Conservation (phyloP, 2,888 invertebrate genomes). For the Netelia virgata region DNA sequence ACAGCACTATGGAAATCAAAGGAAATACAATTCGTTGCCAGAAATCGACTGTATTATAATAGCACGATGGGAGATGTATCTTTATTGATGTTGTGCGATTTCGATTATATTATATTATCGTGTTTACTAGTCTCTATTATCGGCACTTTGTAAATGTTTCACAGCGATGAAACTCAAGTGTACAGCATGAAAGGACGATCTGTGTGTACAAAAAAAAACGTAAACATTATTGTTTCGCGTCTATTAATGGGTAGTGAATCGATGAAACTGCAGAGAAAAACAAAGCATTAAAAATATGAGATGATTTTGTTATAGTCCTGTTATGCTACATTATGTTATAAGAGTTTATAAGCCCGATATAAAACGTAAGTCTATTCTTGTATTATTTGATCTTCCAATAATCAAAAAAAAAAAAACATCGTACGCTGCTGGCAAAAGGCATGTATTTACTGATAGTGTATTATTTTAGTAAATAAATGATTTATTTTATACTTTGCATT, state of each 20-base stretch:
- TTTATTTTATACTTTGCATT: slow-evolving; percentile 78
- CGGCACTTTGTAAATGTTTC: slow-evolving; percentile 60
- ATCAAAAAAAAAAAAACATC: slow-evolving; percentile 69
- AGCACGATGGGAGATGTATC: slow-evolving; percentile 65
- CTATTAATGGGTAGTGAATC: slow-evolving; percentile 54
- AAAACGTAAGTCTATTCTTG: slow-evolving; percentile 52
- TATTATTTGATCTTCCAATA: slow-evolving; percentile 76
- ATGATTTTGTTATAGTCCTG: slow-evolving; percentile 55
- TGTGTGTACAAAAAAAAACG: slow-evolving; percentile 72
- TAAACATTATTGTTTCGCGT: slow-evolving; percentile 72
- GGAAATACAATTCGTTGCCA: slow-evolving; percentile 67
- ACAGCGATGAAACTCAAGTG: slow-evolving; percentile 61
- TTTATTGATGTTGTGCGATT: slow-evolving; percentile 72
- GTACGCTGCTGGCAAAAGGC: slow-evolving; percentile 63
- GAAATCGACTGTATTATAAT: slow-evolving; percentile 64
- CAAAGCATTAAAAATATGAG: slow-evolving; percentile 20
- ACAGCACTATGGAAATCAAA: slow-evolving; percentile 69
- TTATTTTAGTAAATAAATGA: slow-evolving; percentile 81
- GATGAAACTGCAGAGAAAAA: slow-evolving; percentile 44
- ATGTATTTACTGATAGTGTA: slow-evolving; percentile 76
- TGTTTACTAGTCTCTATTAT: slow-evolving; percentile 61
- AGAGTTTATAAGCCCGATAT: slow-evolving; percentile 59
- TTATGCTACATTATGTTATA: slow-evolving; percentile 61
- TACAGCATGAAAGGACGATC: slow-evolving; percentile 76
- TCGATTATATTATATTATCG: slow-evolving; percentile 69